These are phyloP conservation scores for Spisula solida DNA, from an alignment of 2,888 invertebrate species.

Conservation along the genomic window DNA sequence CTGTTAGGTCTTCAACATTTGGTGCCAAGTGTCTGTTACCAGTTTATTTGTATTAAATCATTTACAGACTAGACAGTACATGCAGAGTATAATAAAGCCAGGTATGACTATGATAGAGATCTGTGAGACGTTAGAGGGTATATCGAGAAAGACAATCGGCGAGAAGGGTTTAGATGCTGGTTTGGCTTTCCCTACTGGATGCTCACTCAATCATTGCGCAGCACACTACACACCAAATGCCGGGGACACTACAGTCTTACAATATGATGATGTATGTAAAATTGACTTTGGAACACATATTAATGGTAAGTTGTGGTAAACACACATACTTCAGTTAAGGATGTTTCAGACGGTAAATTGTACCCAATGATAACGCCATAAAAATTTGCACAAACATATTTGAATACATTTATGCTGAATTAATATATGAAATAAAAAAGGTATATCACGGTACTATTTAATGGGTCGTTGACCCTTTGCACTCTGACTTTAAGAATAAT, in stretches of 20 bases:
- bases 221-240: constrained; percentile 99
- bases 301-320: constrained; percentile 90
- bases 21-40: not conserved
- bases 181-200: constrained; percentile 96
- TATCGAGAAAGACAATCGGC: constrained; percentile 95
- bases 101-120: constrained; percentile 99
- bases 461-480: no score
- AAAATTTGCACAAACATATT: no score
- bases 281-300: constrained; percentile 99
- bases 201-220: constrained; percentile 99
- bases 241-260: constrained; percentile 97
- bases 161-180: constrained; percentile 98
- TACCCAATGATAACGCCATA: no score
- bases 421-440: no score
- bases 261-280: constrained; percentile 99
- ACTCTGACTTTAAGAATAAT: no score
- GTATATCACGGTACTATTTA: no score
- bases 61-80: constrained; percentile 94
- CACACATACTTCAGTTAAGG: not conserved
- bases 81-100: constrained; percentile 97
- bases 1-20: no score
- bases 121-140: constrained; percentile 97
- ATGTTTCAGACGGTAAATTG: no score
- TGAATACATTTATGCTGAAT: no score
- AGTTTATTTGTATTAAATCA: not conserved